Base-by-base conservation (phyloP, 1,140 invertebrate genomes). In the Matsumurasca onukii region DNA sequence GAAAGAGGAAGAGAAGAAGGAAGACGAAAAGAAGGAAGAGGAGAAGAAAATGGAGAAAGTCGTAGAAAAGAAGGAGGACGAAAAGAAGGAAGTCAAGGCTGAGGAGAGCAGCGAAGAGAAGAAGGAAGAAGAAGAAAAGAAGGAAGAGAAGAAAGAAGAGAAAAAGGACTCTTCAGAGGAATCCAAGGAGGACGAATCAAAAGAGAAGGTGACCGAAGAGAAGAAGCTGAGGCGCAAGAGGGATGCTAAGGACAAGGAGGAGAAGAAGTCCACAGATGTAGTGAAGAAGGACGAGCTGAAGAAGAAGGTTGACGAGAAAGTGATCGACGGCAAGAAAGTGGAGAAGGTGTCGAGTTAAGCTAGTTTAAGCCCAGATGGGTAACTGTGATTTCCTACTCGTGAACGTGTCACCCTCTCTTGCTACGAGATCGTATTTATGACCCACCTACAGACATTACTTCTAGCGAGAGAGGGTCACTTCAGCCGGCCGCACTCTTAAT, bases 201-300 rank as follows among this genome's bases (percentile, higher is more conserved):
- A 66, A 66, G 59, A 39, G 24, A 45, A 31, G 30, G 67, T 66
- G 17, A n/a, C 57, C 30, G 57, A 66, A 30, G 57, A 64, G 52
- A 67, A 59, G 57, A 64, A n/a, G 51, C 29, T 22, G 49, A 72
- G 34, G 34, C 29, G 25, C 22, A 71, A 59, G 55, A 59, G 55
- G 30, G 57, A 61, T n/a, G 55, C 29, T 17, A 67, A 68, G 59
- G 62, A 72, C 13, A 70, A 72, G 51, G 68, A 66, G 5, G 64
- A 71, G 24, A 67, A 71, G 49, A 71, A 71, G 57, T 62, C 70
- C 1, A 68, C 70, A n/a, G 70, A 68, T 39, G 39, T 52, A 52
- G n/a, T 52, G n/a, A 61, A 62, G 34, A 68, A 71, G 27, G 65
- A 52, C 3, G 30, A 20, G n/a, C 31, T 20, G 22, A 68, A 67